Evolutionary conservation across 1,140 invertebrate genomes (phyloP), one percentile per base, ranked within the genome.

Genomic region (Danaus plexippus): DNA sequence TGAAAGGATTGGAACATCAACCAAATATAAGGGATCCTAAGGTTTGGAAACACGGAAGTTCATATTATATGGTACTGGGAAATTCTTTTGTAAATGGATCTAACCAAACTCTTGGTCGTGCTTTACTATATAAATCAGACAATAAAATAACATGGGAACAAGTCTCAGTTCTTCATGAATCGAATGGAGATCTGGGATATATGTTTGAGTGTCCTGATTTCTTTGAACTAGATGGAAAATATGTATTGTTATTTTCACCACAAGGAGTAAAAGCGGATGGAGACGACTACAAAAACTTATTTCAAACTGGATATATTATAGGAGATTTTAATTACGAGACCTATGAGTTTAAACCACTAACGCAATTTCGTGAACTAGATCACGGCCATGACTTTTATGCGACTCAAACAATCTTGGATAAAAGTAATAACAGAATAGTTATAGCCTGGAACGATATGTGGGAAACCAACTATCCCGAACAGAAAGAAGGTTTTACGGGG

Each of bases 191-290:
- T 41, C 55, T 86, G 0, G 83, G 81, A n/a, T 80, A 72, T 32
- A 83, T 83, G 80, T 86, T 71, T 69, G 83, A 86, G 55, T 85
- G 81, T 66, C 81, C 83, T 6, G 79, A 86, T 55, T 86, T 86
- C 53, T 85, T 85, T 48, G 69, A 77, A 50, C 47, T 87, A 1
- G 54, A 77, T 43, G 78, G 73, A 0, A 63, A 71, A 22, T 77
- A 69, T 50, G 65, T 88, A 43, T 60, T 88, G 1, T 48, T 87
- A 10, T 78, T 87, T 54, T 87, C 80, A n/a, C 82, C 80, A 7
- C 85, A 87, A 74, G 85, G 85, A 11, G 44, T 88, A 2, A 49
- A 70, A 49, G 53, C 77, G 11, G 49, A 77, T 13, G 85, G 83
- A 1, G 72, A 82, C 65, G 77, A 80, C 50, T 88, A 78, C 51